A percentile compares a stretch with the other conserved stretches of the same genome.
These are phyloP conservation scores for Drosophila greeni DNA, from an alignment of 2,888 invertebrate genomes.

Conservation along the genomic window DNA sequence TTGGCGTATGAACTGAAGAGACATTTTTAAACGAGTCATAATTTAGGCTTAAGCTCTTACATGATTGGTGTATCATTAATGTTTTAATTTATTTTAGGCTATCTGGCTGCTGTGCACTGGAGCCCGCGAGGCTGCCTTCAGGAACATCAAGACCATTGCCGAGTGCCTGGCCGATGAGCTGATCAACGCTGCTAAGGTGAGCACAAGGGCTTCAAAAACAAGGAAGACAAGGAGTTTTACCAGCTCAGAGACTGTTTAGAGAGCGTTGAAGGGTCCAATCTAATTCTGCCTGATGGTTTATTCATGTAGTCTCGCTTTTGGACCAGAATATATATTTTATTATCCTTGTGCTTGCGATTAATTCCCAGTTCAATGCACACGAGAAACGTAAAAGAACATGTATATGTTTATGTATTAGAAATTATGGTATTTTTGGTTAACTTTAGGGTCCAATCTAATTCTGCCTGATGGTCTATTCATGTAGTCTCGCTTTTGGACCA, in stretches of 20 bases:
- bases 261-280: background rate
- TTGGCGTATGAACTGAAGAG: constrained; percentile 73
- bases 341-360: constrained; percentile 74
- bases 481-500: constrained; percentile 76
- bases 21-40: constrained; percentile 45
- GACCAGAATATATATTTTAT: constrained; percentile 71
- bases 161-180: constrained; percentile 99
- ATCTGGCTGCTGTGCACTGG: constrained; percentile 99
- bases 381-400: constrained; percentile 76
- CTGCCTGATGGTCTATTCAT: constrained; percentile 60
- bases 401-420: background rate
- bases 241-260: background rate
- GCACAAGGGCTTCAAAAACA: background rate
- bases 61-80: background rate
- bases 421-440: background rate
- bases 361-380: constrained; percentile 56
- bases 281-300: constrained; percentile 65
- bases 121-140: constrained; percentile 98
- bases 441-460: constrained; percentile 14
- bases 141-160: constrained; percentile 99
- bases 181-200: constrained; percentile 98
- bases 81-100: constrained; percentile 80
- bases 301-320: constrained; percentile 73
- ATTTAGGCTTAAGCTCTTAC: background rate
- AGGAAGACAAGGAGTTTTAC: no score